Percentiles rank a stretch among this genome's conserved stretches.
phyloP scores from a whole-genome alignment of 2,113 vertebrate species.

The Tragulus kanchil region DNA sequence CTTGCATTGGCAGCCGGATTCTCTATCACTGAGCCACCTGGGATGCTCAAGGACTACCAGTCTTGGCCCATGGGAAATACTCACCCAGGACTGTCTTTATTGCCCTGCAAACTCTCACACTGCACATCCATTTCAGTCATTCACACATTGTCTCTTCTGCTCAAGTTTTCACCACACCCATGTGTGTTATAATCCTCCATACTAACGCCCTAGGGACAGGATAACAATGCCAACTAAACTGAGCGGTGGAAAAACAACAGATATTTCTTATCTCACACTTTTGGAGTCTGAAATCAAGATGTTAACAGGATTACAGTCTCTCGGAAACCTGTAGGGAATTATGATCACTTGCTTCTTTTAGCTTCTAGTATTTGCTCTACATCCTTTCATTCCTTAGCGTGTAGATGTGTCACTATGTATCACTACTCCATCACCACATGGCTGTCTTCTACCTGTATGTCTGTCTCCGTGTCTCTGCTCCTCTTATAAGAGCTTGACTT shows the following conservation, averaged over 20 bases:
- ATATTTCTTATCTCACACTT: background rate
- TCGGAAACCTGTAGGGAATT: background rate
- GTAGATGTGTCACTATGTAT: too few relatives aligned
- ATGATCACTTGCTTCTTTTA: background rate
- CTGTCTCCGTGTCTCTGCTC: background rate
- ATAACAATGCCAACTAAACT: background rate
- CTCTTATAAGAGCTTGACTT: background rate
- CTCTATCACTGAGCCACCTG: background rate
- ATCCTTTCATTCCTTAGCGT: background rate
- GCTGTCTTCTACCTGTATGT: background rate
- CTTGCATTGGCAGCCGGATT: background rate
- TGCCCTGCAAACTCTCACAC: rapidly evolving
- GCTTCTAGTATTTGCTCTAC: background rate
- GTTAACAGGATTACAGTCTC: background rate
- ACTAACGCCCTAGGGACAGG: background rate
- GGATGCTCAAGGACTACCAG: background rate
- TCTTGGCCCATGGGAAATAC: background rate
- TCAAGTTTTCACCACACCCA: background rate
- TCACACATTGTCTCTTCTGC: background rate
- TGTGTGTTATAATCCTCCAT: background rate
- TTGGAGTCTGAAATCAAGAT: background rate
- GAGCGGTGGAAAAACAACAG: background rate
- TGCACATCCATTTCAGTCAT: background rate
- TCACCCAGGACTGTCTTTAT: background rate
- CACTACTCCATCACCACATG: background rate